These are phyloP conservation scores for Marmota monax DNA, from an alignment of 2,113 vertebrate genomes.

Conservation along the genomic window DNA sequence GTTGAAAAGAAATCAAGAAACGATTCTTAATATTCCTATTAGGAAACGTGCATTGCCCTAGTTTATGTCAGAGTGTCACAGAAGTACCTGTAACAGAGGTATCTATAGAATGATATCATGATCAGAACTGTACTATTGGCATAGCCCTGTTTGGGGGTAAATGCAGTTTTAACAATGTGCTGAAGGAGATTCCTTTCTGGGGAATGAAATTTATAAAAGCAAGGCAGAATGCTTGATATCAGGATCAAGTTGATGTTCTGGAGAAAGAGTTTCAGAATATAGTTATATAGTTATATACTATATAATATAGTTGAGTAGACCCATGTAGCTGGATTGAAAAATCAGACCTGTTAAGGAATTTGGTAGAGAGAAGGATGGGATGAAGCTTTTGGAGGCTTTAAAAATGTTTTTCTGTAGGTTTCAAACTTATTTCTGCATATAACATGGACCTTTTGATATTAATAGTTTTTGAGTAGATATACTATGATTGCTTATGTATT, in stretches of 20 bases:
- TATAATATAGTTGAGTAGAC: neutral
- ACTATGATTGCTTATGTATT: neutral
- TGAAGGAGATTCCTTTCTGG: neutral
- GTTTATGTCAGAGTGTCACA: neutral
- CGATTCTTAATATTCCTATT: neutral
- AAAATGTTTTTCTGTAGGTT: neutral
- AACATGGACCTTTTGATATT: neutral
- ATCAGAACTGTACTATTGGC: too few species aligned
- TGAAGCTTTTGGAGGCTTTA: neutral
- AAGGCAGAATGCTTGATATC: neutral
- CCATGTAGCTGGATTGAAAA: neutral
- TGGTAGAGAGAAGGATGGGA: neutral
- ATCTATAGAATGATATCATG: neutral
- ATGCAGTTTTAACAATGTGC: too few species aligned
- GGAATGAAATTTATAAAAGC: neutral
- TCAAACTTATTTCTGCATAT: neutral
- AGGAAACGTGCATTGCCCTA: neutral
- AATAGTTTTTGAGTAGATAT: neutral
- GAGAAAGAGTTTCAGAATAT: neutral
- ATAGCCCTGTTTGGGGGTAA: too few species aligned
- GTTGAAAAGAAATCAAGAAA: slow-evolving; percentile 15
- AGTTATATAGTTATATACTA: too few species aligned
- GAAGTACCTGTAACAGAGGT: neutral
- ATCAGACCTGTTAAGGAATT: neutral
- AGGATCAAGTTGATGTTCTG: neutral